phyloP scores from a whole-genome alignment of 2,797 vertebrate genomes.

The Lates japonicus region DNA sequence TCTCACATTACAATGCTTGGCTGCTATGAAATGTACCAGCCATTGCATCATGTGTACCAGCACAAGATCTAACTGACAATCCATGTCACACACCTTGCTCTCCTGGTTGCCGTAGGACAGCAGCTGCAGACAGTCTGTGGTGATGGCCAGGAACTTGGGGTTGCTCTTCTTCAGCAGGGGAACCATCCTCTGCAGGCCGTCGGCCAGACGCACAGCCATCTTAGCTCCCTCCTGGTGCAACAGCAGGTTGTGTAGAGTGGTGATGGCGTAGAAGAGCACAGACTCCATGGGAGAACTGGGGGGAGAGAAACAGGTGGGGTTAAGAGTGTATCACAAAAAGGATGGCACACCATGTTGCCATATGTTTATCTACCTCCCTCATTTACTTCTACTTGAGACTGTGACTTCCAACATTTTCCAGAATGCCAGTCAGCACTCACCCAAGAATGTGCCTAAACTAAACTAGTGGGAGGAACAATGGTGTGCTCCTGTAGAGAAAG shows the following conservation, averaged over 20 bases:
- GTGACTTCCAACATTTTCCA: not conserved
- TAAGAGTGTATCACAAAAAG: not conserved
- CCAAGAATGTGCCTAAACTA: not conserved
- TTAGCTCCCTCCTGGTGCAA: constrained; percentile 98
- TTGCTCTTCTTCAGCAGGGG: constrained; percentile 98
- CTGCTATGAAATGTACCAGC: not conserved
- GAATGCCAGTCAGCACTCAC: not conserved
- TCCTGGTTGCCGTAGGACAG: constrained; percentile 98
- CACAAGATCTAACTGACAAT: not conserved
- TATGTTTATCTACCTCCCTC: not conserved
- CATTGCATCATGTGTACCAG: not conserved
- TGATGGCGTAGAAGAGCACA: constrained; percentile 98
- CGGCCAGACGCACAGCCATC: constrained; percentile 98
- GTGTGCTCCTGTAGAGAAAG: too few species aligned
- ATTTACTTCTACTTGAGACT: not conserved
- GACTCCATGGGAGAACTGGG: constrained; percentile 96
- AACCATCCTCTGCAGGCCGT: constrained; percentile 98
- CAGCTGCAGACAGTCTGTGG: constrained; percentile 98
- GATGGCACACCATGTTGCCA: not conserved
- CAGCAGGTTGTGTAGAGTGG: constrained; percentile 98
- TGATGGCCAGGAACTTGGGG: constrained; percentile 98
- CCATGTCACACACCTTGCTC: constrained; percentile 91
- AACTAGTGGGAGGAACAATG: not conserved
- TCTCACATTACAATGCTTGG: constrained; percentile 28
- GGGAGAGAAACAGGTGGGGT: not conserved